A percentile compares a stretch with the other conserved stretches of the same genome.
Evolutionary conservation across 1,140 invertebrate genomes (phyloP).

Genomic region (Saxidomus purpurata): DNA sequence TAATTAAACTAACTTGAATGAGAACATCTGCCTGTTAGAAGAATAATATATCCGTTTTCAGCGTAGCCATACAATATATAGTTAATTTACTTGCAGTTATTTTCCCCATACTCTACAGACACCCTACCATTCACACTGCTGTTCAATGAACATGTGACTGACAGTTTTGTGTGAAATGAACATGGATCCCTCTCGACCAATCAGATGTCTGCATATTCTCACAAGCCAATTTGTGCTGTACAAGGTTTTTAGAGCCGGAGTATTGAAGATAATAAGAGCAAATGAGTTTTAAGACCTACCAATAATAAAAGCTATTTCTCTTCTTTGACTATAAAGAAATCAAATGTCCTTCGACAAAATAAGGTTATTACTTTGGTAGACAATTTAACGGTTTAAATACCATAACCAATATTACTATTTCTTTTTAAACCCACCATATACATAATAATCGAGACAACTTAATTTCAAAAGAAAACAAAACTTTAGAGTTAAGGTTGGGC

Average conservation of each 20-base stretch:
- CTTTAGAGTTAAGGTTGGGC: not conserved
- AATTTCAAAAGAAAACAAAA: conserved; percentile 28
- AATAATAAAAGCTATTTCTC: conserved; percentile 46
- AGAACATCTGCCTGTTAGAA: not conserved
- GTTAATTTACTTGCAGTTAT: conserved; percentile 8
- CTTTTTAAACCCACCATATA: not conserved
- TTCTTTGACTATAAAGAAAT: conserved; percentile 22
- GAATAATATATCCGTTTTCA: not conserved
- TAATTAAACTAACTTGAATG: not conserved
- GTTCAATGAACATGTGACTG: conserved; percentile 37
- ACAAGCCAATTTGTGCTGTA: conserved; percentile 40
- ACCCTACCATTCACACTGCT: conserved; percentile 14
- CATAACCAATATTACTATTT: conserved; percentile 9
- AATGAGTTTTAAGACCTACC: conserved; percentile 36
- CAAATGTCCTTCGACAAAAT: conserved; percentile 35
- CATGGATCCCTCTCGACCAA: conserved; percentile 39
- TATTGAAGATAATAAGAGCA: conserved; percentile 43
- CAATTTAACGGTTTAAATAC: conserved; percentile 42
- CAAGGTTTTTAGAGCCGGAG: not conserved
- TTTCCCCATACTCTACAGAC: not conserved
- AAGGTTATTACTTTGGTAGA: conserved; percentile 20
- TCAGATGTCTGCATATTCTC: conserved; percentile 25
- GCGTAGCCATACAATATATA: not conserved
- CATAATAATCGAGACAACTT: not conserved
- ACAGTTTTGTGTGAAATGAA: conserved; percentile 41